Percentiles rank a stretch among this genome's conserved stretches.
phyloP scores from a whole-genome alignment of 2,888 invertebrate species.

The Mythimna lalbum region DNA sequence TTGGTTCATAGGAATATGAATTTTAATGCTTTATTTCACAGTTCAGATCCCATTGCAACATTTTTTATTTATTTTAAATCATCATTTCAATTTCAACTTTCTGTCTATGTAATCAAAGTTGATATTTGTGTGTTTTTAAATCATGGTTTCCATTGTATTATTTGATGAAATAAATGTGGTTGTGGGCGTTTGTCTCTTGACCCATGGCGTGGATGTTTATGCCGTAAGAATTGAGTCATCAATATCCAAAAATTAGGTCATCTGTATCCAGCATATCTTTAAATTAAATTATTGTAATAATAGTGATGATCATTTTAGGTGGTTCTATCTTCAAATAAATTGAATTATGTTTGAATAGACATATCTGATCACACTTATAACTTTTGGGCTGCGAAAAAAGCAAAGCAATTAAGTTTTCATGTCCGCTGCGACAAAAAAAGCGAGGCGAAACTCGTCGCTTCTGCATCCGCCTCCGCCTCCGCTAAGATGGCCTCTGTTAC shows the following conservation, averaged over 20 bases:
- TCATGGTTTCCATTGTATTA: background rate
- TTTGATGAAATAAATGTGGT: background rate
- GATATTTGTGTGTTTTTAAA: background rate
- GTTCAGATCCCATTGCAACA: background rate
- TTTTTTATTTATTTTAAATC: background rate
- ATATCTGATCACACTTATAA: too few species aligned
- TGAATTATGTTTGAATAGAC: too few species aligned
- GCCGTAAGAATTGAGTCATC: background rate
- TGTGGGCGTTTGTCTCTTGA: background rate
- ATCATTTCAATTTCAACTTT: background rate
- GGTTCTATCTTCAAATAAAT: too few species aligned
- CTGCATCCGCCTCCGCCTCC: too few species aligned
- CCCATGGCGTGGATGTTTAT: background rate
- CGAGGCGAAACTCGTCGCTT: too few species aligned
- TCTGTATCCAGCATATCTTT: background rate
- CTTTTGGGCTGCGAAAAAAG: too few species aligned
- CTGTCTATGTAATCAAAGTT: fast-evolving
- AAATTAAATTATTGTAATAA: too few species aligned
- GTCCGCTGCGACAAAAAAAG: too few species aligned
- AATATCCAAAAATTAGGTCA: background rate
- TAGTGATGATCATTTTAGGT: too few species aligned
- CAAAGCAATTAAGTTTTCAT: too few species aligned
- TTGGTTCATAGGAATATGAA: constrained; percentile 3
- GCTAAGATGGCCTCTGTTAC: too few species aligned
- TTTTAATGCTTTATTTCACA: background rate